Evolutionary conservation across 2,113 vertebrate species (phyloP).

Genomic region (Rhinogobius similis): DNA sequence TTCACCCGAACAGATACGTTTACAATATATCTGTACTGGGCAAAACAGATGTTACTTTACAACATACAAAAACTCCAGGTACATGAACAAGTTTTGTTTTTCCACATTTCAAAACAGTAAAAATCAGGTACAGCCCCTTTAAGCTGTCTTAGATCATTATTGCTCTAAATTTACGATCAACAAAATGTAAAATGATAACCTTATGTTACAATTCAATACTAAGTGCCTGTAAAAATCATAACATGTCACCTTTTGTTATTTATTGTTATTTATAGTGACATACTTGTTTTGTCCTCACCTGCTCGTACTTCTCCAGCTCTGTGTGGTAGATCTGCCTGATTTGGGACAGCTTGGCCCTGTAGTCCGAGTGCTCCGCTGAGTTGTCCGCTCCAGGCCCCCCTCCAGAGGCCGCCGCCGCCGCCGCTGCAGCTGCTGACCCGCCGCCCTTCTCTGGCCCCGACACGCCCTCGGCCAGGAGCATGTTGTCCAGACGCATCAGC

Average conservation of each 20-base stretch:
- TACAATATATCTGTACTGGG: too few relatives aligned
- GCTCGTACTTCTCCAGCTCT: slow-evolving; percentile 98
- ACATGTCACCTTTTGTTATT: neutral
- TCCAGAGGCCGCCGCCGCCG: slow-evolving; percentile 86
- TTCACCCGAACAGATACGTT: too few relatives aligned
- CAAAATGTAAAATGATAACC: too few relatives aligned
- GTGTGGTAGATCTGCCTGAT: slow-evolving; percentile 99
- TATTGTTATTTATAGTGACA: slow-evolving; percentile 2
- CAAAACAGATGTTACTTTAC: too few relatives aligned
- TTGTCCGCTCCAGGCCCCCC: slow-evolving; percentile 89
- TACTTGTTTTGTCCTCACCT: slow-evolving; percentile 77
- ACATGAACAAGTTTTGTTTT: too few relatives aligned
- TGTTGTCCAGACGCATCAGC: slow-evolving; percentile 98
- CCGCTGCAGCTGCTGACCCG: slow-evolving; percentile 87
- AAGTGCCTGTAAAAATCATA: too few relatives aligned
- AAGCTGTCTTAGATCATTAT: too few relatives aligned
- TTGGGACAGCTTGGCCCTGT: slow-evolving; percentile 95
- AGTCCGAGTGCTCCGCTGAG: slow-evolving; percentile 93
- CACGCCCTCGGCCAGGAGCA: slow-evolving; percentile 95
- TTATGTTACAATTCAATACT: too few relatives aligned
- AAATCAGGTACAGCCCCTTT: too few relatives aligned
- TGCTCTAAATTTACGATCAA: too few relatives aligned
- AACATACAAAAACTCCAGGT: too few relatives aligned
- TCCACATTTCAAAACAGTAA: too few relatives aligned
- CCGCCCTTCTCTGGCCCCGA: slow-evolving; percentile 94